These are phyloP conservation scores for Miichthys miiuy DNA, from an alignment of 2,797 vertebrate genomes.

Conservation along the genomic window DNA sequence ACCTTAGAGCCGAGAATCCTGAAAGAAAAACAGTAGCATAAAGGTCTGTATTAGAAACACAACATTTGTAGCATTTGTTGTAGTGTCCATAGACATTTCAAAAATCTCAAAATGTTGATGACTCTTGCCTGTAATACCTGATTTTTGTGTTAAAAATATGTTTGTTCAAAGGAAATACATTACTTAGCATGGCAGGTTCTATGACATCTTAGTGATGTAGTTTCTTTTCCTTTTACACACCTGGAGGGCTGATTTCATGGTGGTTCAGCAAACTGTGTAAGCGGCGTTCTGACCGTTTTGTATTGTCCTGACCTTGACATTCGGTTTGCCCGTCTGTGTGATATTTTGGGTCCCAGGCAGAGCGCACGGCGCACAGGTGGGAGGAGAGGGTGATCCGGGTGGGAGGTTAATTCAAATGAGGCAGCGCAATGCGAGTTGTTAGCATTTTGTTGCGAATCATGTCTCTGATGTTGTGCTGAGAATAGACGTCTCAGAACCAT, in stretches of 20 bases:
- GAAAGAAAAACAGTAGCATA: no score
- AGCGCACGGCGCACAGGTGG: neutral
- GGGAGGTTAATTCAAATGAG: neutral
- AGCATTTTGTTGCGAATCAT: neutral
- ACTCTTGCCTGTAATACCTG: no score
- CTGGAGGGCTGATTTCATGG: neutral
- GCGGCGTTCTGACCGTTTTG: neutral
- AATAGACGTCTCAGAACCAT: neutral
- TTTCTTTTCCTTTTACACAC: neutral
- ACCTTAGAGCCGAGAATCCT: no score
- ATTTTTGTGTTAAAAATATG: no score
- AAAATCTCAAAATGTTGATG: no score
- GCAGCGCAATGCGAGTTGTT: neutral
- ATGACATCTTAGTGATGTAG: no score
- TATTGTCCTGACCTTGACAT: neutral
- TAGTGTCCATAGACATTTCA: no score
- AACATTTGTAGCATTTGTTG: no score
- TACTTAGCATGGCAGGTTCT: no score
- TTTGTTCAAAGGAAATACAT: no score
- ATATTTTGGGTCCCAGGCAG: neutral
- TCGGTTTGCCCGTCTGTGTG: neutral
- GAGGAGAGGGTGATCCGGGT: neutral
- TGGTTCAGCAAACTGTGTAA: neutral
- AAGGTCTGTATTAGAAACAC: no score
- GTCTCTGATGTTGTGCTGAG: accelerated